Conservation (phyloP, 64 coral and sea anemone genomes). For the Montipora cactus region DNA sequence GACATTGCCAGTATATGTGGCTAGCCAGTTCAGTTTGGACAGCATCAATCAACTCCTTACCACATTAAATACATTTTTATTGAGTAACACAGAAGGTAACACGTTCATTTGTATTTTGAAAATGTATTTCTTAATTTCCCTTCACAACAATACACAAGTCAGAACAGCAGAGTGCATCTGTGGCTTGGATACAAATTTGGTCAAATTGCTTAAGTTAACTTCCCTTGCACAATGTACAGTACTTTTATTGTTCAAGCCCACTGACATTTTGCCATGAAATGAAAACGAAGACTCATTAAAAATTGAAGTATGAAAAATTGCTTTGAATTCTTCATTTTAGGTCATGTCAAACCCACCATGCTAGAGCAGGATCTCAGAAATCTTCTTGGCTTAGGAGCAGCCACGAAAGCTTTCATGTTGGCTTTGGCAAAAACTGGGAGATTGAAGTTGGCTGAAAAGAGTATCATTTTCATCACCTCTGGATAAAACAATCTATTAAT, state of each 20-base stretch:
- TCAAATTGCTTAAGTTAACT: no score
- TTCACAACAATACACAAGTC: no score
- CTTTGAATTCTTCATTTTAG: background rate
- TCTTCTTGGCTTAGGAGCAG: constrained; percentile 61
- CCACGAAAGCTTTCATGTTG: constrained; percentile 89
- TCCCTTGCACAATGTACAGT: no score
- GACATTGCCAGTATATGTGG: constrained; percentile 38
- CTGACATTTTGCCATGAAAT: no score
- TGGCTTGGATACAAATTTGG: no score
- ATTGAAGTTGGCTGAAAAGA: constrained; percentile 59
- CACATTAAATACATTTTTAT: constrained; percentile 36
- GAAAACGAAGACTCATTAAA: no score
- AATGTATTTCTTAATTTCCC: no score
- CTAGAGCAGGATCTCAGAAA: constrained; percentile 78
- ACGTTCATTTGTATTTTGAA: background rate
- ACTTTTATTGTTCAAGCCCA: no score
- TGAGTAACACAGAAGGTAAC: constrained; percentile 31
- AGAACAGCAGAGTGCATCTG: no score
- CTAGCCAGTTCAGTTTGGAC: constrained; percentile 47
- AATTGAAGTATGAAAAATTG: background rate
- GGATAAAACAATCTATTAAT: background rate
- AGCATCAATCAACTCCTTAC: constrained; percentile 31
- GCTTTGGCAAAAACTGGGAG: constrained; percentile 73
- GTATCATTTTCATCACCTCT: constrained; percentile 3
- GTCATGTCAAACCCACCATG: constrained; percentile 19